These are phyloP conservation scores for Drosophila acutilabella DNA, from an alignment of 2,888 invertebrate genomes.

Conservation along the genomic window DNA sequence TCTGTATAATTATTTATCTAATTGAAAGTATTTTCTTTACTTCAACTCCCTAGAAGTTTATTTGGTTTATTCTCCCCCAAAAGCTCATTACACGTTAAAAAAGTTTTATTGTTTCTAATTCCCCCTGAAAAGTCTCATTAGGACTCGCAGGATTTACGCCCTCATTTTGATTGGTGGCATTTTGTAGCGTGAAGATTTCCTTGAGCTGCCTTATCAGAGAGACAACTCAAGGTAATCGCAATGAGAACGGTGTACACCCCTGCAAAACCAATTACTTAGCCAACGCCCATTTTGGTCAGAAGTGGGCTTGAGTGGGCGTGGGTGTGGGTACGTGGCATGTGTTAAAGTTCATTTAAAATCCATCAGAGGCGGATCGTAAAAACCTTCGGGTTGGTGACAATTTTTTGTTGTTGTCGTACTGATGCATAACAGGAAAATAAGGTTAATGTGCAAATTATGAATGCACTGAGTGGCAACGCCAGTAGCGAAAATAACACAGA, in stretches of 20 bases:
- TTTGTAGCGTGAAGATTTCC: slow-evolving; percentile 1
- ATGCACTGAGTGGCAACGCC: slow-evolving; percentile 54
- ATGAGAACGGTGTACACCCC: slow-evolving; percentile 11
- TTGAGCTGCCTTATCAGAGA: slow-evolving; percentile 19
- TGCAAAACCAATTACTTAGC: slow-evolving; percentile 69
- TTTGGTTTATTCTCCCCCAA: not conserved
- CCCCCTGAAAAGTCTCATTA: slow-evolving; percentile 2
- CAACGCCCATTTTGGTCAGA: slow-evolving; percentile 46
- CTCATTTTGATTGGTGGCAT: slow-evolving; percentile 17
- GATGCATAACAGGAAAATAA: slow-evolving; percentile 78
- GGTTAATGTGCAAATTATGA: slow-evolving; percentile 80
- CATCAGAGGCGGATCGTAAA: slow-evolving; percentile 67
- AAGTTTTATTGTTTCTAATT: not conserved
- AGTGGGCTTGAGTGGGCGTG: not conserved
- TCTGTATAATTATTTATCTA: not conserved
- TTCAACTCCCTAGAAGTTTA: not conserved
- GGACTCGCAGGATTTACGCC: not conserved
- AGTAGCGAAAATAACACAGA: slow-evolving; percentile 27
- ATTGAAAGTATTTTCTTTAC: not conserved
- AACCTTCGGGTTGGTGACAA: slow-evolving; percentile 65
- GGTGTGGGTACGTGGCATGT: slow-evolving; percentile 51
- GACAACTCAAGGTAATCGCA: slow-evolving; percentile 50
- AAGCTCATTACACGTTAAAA: not conserved
- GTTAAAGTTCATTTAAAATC: slow-evolving; percentile 80
- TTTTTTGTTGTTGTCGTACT: slow-evolving; percentile 70